phyloP scores from a whole-genome alignment of 1,140 invertebrate species.

The Drosophila kurseongensis region DNA sequence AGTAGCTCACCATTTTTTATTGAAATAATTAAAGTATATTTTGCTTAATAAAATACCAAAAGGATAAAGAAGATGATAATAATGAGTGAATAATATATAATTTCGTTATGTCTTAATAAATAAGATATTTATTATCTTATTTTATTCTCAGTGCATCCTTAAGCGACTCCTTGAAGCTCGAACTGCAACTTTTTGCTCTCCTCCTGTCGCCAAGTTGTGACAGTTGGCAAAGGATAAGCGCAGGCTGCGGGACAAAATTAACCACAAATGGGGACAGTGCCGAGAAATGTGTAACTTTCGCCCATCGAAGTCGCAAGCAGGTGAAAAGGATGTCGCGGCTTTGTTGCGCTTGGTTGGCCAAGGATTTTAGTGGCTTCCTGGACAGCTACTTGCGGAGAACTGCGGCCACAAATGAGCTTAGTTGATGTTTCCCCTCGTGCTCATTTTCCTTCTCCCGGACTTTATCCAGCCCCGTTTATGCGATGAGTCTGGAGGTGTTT shows the following conservation, averaged over 20 bases:
- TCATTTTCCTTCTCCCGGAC: not conserved
- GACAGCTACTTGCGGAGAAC: constrained; percentile 29
- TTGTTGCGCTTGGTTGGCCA: constrained; percentile 31
- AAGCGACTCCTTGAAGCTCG: constrained; percentile 23
- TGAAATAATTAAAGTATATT: too few species aligned
- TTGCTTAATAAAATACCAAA: too few species aligned
- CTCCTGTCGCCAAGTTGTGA: constrained; percentile 29
- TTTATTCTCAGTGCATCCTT: constrained; percentile 38
- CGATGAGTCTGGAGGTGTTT: constrained; percentile 6
- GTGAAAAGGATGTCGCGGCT: constrained; percentile 43
- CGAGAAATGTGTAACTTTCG: constrained; percentile 50
- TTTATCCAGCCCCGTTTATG: constrained; percentile 11
- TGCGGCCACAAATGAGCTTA: constrained; percentile 57
- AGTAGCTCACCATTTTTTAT: too few species aligned
- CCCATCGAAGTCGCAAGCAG: constrained; percentile 48
- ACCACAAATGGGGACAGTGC: constrained; percentile 68
- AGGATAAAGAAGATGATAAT: too few species aligned
- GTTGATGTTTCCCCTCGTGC: constrained; percentile 7
- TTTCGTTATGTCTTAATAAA: too few species aligned
- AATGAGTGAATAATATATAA: too few species aligned
- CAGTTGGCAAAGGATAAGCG: constrained; percentile 56
- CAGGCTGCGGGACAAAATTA: constrained; percentile 53
- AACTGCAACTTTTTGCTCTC: constrained; percentile 30
- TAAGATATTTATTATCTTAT: not conserved
- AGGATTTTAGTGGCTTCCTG: constrained; percentile 37